Evolutionary conservation across 2,888 invertebrate genomes (phyloP).

Genomic region (Drosophila greeni): DNA sequence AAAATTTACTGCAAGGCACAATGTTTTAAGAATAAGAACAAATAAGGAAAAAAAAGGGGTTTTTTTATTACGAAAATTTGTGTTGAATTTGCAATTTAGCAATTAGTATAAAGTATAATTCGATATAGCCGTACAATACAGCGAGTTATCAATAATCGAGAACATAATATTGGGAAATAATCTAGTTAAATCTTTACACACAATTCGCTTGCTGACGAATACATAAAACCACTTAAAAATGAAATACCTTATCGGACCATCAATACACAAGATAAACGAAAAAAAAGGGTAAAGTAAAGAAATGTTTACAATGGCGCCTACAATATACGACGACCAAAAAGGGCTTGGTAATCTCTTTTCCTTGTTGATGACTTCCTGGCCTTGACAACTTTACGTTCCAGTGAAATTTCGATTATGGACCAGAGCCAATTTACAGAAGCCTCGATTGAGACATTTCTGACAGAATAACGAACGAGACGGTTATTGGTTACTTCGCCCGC

Average conservation of each 20-base stretch:
- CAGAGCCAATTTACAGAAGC: conserved; percentile 66
- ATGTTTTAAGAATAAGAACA: too few species aligned
- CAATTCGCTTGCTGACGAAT: background rate
- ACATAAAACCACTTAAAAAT: conserved; percentile 25
- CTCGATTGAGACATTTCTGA: conserved; percentile 70
- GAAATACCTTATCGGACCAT: conserved; percentile 45
- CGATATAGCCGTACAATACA: background rate
- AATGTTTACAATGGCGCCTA: conserved; percentile 61
- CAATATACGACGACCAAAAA: conserved; percentile 48
- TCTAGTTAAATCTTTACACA: background rate
- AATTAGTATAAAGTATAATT: background rate
- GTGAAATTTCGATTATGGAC: conserved; percentile 75
- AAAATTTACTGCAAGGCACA: background rate
- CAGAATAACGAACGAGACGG: conserved; percentile 61
- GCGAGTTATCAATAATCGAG: background rate
- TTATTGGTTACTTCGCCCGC: conserved; percentile 55
- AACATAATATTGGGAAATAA: background rate
- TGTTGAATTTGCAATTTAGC: background rate
- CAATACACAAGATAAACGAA: conserved; percentile 40
- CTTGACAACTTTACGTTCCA: conserved; percentile 75
- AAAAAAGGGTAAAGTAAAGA: conserved; percentile 48
- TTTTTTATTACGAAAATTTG: conserved; percentile 13
- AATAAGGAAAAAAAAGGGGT: conserved; percentile 14
- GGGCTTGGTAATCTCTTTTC: conserved; percentile 44
- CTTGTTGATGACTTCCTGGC: conserved; percentile 20